A percentile compares a stretch with the other conserved stretches of the same genome.
phyloP scores from a whole-genome alignment of 2,113 vertebrate species.

The Setophaga petechia region DNA sequence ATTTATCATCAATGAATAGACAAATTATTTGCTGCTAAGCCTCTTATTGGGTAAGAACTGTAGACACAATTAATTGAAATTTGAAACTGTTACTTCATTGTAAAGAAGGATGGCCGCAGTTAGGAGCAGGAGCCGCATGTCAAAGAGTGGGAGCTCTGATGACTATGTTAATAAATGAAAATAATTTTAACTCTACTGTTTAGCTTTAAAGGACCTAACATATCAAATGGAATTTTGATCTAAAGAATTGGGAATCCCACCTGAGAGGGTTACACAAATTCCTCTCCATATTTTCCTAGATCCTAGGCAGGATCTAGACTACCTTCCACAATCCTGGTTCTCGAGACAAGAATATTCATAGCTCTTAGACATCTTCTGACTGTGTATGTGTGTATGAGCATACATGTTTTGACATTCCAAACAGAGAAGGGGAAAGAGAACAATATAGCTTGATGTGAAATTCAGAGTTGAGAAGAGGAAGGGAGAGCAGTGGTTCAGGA shows the following conservation, averaged over 20 bases:
- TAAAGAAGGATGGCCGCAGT: not conserved
- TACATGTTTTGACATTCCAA: not conserved
- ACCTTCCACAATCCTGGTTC: not conserved
- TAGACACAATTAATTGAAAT: not conserved
- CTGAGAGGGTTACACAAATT: slow-evolving; percentile 2
- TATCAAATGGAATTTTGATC: slow-evolving; percentile 26
- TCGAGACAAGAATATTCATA: not conserved
- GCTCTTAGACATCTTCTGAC: not conserved
- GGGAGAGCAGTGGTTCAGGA: slow-evolving; percentile 19
- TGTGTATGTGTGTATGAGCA: not conserved
- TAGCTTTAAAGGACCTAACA: not conserved
- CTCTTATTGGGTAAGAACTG: not conserved
- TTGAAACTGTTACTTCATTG: not conserved
- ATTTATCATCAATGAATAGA: not conserved
- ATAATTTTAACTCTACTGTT: not conserved
- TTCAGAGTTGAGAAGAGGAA: not conserved
- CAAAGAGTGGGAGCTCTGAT: not conserved
- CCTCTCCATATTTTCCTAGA: not conserved
- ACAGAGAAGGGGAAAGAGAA: not conserved
- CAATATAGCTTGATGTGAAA: slow-evolving; percentile 7
- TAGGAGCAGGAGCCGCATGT: not conserved
- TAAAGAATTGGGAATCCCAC: not conserved
- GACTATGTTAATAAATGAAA: not conserved
- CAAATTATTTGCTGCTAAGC: not conserved
- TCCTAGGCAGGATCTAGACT: not conserved